Percentiles rank a stretch among this genome's conserved stretches.
These are phyloP conservation scores for Acronicta psi DNA, from an alignment of 2,888 invertebrate genomes.

Conservation along the genomic window DNA sequence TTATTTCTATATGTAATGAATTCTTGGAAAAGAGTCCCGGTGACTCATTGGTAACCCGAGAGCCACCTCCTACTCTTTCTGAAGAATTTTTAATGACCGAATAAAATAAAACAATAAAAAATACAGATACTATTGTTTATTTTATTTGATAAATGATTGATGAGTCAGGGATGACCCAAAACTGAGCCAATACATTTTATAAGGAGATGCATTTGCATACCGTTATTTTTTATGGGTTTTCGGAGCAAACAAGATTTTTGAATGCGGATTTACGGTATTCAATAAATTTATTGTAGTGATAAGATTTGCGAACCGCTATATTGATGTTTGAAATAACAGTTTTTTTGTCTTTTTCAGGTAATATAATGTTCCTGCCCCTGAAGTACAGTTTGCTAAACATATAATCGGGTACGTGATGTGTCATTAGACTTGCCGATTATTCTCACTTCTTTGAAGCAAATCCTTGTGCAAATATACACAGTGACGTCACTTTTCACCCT, in stretches of 20 bases:
- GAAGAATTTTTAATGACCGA: background rate
- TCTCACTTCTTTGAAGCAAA: conserved; percentile 47
- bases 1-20: background rate
- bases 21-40: background rate
- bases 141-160: conserved; percentile 31
- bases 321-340: conserved; percentile 6
- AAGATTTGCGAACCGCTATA: background rate
- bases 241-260: conserved; percentile 14
- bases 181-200: conserved; percentile 7
- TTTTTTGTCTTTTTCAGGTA: conserved; percentile 10
- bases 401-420: conserved; percentile 50
- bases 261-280: conserved; percentile 14
- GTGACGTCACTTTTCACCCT: conserved; percentile 47
- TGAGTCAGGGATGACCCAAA: conserved; percentile 14
- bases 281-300: conserved; percentile 25
- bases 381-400: conserved; percentile 25
- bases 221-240: conserved; percentile 47
- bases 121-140: conserved; percentile 20
- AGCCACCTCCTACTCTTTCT: background rate
- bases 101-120: conserved; percentile 20
- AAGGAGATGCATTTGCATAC: conserved; percentile 37
- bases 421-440: conserved; percentile 49
- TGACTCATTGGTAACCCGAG: background rate
- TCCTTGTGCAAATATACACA: conserved; percentile 49
- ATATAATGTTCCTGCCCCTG: background rate